These are phyloP conservation scores for Lepidurus apus DNA, from an alignment of 1,140 invertebrate species.

Conservation along the genomic window DNA sequence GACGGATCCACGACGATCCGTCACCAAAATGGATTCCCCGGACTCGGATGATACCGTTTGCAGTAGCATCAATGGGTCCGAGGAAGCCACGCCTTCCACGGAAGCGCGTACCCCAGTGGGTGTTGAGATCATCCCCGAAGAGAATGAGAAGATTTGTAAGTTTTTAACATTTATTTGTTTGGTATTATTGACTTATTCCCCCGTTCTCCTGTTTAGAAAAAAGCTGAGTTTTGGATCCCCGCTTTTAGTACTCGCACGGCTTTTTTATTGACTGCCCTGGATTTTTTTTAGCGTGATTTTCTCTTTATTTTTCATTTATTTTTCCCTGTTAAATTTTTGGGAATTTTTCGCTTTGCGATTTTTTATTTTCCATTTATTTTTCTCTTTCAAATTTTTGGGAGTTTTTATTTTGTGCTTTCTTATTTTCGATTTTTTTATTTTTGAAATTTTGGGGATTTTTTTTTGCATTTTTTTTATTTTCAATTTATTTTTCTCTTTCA, in stretches of 20 bases:
- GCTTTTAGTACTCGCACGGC: too few species aligned
- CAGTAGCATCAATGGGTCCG: constrained; percentile 31
- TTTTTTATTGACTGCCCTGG: too few species aligned
- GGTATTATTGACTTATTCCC: too few species aligned
- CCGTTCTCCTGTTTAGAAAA: too few species aligned
- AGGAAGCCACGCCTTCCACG: constrained; percentile 24
- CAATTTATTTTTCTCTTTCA: not conserved
- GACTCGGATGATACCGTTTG: constrained; percentile 32
- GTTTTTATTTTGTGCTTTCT: not conserved
- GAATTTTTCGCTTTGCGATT: too few species aligned
- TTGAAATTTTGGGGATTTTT: not conserved
- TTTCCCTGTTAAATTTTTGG: too few species aligned
- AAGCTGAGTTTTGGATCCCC: too few species aligned
- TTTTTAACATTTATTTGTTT: not conserved
- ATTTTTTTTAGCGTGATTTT: too few species aligned
- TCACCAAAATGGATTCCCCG: constrained; percentile 32
- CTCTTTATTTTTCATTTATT: too few species aligned
- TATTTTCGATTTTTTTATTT: not conserved
- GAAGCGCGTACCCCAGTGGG: constrained; percentile 24
- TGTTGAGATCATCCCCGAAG: constrained; percentile 23
- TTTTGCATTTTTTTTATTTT: not conserved
- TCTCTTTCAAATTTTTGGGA: not conserved
- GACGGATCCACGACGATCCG: constrained; percentile 23
- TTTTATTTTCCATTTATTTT: too few species aligned
- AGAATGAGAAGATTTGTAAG: not conserved